A percentile compares a stretch with the other conserved stretches of the same genome.
These are phyloP conservation scores for Andrena fulva DNA, from an alignment of 2,888 invertebrate species.

Conservation along the genomic window DNA sequence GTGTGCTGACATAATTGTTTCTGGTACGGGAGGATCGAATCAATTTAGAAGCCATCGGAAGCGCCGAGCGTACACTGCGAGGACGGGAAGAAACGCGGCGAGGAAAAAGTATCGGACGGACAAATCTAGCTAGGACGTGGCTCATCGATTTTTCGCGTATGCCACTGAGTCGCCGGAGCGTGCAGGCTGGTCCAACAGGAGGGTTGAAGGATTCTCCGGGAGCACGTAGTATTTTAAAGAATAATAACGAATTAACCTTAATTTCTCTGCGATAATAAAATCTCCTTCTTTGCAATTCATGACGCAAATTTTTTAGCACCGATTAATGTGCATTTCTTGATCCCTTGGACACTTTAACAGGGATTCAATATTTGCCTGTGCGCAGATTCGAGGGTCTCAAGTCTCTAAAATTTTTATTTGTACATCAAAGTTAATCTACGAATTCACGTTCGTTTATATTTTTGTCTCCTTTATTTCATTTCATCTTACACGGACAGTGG, in stretches of 20 bases:
- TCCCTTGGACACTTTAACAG: too few relatives aligned
- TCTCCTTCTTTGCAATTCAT: too few relatives aligned
- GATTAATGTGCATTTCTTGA: too few relatives aligned
- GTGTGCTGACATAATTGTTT: constrained; percentile 64
- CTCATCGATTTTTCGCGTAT: constrained; percentile 31
- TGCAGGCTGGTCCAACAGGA: not conserved
- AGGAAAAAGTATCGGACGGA: constrained; percentile 50
- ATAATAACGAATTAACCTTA: too few relatives aligned
- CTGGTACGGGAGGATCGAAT: constrained; percentile 57
- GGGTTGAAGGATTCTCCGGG: not conserved
- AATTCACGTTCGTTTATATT: not conserved
- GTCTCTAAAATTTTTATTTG: too few relatives aligned
- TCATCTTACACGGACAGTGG: not conserved
- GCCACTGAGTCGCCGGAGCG: not conserved
- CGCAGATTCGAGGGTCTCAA: too few relatives aligned
- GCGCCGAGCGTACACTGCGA: constrained; percentile 34
- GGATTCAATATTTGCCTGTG: too few relatives aligned
- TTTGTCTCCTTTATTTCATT: not conserved
- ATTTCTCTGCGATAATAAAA: too few relatives aligned
- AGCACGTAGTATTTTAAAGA: too few relatives aligned
- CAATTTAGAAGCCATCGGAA: constrained; percentile 64
- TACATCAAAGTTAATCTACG: too few relatives aligned
- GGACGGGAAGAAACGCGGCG: constrained; percentile 25
- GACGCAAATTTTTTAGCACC: too few relatives aligned
- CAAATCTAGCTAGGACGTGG: constrained; percentile 29